A percentile compares a stretch with the other conserved stretches of the same genome.
phyloP scores from a whole-genome alignment of 2,888 invertebrate genomes.

The Balanococcus diminutus region DNA sequence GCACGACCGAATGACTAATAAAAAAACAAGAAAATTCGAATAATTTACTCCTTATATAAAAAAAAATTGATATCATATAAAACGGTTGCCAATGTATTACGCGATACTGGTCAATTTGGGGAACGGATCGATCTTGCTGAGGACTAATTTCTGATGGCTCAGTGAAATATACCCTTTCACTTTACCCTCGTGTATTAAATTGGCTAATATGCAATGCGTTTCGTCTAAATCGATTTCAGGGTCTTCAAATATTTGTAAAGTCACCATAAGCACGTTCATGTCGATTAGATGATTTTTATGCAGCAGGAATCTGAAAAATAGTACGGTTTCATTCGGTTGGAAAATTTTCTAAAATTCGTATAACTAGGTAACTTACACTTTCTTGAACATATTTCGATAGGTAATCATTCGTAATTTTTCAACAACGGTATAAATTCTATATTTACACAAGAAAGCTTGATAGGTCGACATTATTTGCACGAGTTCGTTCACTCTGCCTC shows the following conservation, averaged over 20 bases:
- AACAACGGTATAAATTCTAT: slow-evolving; percentile 96
- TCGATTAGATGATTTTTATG: slow-evolving; percentile 86
- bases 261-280: slow-evolving; percentile 80
- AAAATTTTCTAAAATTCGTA: slow-evolving; percentile 9
- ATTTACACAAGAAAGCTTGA: slow-evolving; percentile 91
- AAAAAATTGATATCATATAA: background rate
- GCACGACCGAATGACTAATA: slow-evolving; percentile 52
- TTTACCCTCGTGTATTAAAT: slow-evolving; percentile 94
- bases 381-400: slow-evolving; percentile 94
- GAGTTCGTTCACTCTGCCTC: slow-evolving; percentile 84
- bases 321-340: no score
- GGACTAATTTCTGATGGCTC: slow-evolving; percentile 94
- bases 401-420: slow-evolving; percentile 95
- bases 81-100: background rate
- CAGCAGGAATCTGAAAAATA: slow-evolving; percentile 71
- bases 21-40: slow-evolving; percentile 49
- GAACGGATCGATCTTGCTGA: slow-evolving; percentile 96
- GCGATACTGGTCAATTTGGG: slow-evolving; percentile 64
- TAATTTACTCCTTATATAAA: slow-evolving; percentile 15
- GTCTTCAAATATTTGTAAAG: slow-evolving; percentile 79
- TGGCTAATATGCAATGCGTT: slow-evolving; percentile 94
- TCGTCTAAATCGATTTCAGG: slow-evolving; percentile 91
- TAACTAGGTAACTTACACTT: slow-evolving; percentile 68
- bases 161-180: slow-evolving; percentile 98
- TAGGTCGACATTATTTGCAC: slow-evolving; percentile 84